A percentile compares a stretch with the other conserved stretches of the same genome.
Evolutionary conservation across 2,888 invertebrate genomes (phyloP).

Genomic region (Carterocephalus palaemon): DNA sequence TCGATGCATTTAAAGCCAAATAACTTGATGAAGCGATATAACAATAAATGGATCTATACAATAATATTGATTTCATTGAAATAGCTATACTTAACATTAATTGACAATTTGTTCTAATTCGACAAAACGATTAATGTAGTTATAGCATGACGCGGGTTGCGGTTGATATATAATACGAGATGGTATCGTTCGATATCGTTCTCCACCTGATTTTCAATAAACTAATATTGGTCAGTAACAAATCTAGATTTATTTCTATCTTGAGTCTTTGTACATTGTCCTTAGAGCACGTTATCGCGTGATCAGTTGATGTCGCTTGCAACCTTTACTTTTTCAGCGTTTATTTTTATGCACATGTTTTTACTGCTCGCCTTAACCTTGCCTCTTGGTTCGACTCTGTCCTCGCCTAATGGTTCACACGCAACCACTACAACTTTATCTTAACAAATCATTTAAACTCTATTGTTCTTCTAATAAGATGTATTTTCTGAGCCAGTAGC

Average conservation of each 20-base stretch:
- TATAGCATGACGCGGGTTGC: neutral
- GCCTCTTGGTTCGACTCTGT: conserved; percentile 48
- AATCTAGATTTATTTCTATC: neutral
- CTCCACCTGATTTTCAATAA: too few species aligned
- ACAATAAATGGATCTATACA: too few species aligned
- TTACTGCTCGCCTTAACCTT: conserved; percentile 62
- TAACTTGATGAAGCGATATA: too few species aligned
- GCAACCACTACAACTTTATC: conserved; percentile 31
- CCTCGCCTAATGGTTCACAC: conserved; percentile 51
- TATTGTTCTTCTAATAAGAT: conserved; percentile 33
- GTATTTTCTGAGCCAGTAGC: conserved; percentile 30
- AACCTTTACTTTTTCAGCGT: conserved; percentile 7
- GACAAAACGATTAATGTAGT: neutral
- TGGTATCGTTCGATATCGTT: too few species aligned
- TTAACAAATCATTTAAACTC: conserved; percentile 29
- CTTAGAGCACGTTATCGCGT: neutral
- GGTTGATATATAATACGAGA: too few species aligned
- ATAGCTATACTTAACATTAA: too few species aligned
- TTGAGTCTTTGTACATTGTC: neutral
- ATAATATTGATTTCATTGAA: too few species aligned
- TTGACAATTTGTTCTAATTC: too few species aligned
- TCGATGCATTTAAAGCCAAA: too few species aligned
- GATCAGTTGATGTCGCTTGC: conserved; percentile 1
- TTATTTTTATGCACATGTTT: conserved; percentile 45
- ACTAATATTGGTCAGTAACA: neutral